These are phyloP conservation scores for Rhinolophus ferrumequinum DNA, from an alignment of 2,113 vertebrate species.

Conservation along the genomic window DNA sequence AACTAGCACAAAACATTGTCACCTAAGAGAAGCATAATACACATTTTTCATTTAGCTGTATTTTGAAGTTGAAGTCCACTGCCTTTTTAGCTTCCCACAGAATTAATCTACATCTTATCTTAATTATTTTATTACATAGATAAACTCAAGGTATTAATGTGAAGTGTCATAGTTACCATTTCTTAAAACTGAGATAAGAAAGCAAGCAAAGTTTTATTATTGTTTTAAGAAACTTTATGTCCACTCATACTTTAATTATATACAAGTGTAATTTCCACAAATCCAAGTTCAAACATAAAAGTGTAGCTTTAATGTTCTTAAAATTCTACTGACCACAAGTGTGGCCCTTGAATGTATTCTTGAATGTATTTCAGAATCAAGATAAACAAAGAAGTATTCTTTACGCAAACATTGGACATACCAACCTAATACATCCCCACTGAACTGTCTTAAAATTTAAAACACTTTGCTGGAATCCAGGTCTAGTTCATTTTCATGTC, in stretches of 20 bases:
- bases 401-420: neutral
- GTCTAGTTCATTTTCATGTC: neutral
- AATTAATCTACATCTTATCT: neutral
- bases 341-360: neutral
- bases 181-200: neutral
- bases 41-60: neutral
- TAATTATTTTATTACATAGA: neutral
- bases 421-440: neutral
- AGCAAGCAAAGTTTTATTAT: neutral
- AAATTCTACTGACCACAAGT: neutral
- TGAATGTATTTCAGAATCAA: too few relatives aligned
- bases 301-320: neutral
- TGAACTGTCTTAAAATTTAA: neutral
- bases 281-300: slow-evolving; percentile 7
- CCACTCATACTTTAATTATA: neutral
- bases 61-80: neutral
- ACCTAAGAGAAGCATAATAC: neutral
- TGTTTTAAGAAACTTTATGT: neutral
- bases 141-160: neutral
- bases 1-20: neutral
- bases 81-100: neutral
- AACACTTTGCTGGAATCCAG: neutral
- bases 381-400: neutral
- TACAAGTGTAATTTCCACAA: neutral
- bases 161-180: neutral